Evolutionary conservation across 92 coral and sea anemone species (phyloP).

Genomic region (Phenganax marumi): DNA sequence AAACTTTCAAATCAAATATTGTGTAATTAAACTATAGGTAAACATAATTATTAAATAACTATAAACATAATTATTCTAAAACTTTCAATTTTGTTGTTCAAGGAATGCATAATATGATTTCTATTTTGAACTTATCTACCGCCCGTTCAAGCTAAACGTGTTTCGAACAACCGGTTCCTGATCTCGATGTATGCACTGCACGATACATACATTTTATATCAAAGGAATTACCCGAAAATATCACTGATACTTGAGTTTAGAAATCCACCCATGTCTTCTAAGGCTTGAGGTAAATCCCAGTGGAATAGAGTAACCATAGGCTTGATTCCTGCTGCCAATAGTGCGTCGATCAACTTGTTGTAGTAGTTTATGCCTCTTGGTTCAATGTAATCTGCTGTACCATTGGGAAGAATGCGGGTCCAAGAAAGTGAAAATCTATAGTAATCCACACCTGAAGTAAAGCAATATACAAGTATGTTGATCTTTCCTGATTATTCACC

Average conservation of each 20-base stretch:
- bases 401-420: slow-evolving; percentile 81
- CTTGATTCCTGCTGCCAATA: slow-evolving; percentile 64
- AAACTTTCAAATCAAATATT: no score
- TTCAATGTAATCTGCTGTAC: slow-evolving; percentile 61
- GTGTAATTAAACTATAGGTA: no score
- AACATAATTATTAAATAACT: no score
- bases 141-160: no score
- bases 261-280: slow-evolving; percentile 88
- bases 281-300: slow-evolving; percentile 84
- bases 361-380: slow-evolving; percentile 70
- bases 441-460: slow-evolving; percentile 59
- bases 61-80: no score
- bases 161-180: no score
- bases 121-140: no score
- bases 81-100: no score
- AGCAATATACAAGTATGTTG: background rate
- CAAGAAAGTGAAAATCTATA: slow-evolving; percentile 89
- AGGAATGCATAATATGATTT: no score
- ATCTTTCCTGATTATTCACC: no score
- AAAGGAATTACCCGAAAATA: slow-evolving; percentile 39
- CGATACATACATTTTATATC: background rate
- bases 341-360: slow-evolving; percentile 68
- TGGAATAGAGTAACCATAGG: slow-evolving; percentile 85
- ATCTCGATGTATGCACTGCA: no score
- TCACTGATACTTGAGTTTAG: slow-evolving; percentile 59